Conservation (phyloP, 2,888 invertebrate genomes). For the Agrotis puta region DNA sequence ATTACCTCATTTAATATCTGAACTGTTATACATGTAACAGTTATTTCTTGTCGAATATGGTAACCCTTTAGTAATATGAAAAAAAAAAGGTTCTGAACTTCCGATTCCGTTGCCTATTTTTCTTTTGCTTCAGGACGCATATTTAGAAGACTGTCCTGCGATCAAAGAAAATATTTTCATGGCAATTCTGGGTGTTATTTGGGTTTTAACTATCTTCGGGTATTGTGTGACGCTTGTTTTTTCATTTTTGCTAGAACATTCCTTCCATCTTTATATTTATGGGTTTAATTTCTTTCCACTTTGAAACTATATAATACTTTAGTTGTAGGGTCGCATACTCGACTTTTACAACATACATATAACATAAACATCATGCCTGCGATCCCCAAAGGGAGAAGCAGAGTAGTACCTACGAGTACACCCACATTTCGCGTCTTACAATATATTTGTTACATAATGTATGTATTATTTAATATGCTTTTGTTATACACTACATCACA, state of each 20-base stretch:
- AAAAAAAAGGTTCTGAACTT: slow-evolving; percentile 2
- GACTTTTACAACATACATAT: background rate
- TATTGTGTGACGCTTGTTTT: slow-evolving; percentile 36
- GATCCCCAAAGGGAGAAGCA: too few relatives aligned
- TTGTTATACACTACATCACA: background rate
- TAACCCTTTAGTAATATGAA: too few relatives aligned
- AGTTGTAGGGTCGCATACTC: slow-evolving; percentile 5
- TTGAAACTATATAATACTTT: background rate
- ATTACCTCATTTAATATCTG: background rate
- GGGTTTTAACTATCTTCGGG: slow-evolving; percentile 2
- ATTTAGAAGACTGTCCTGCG: background rate
- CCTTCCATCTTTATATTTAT: slow-evolving; percentile 16
- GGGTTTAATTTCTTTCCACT: slow-evolving; percentile 10
- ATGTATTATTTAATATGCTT: background rate
- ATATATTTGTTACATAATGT: too few relatives aligned
- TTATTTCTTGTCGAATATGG: background rate
- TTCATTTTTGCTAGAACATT: slow-evolving; percentile 10
- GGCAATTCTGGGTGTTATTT: slow-evolving; percentile 16
- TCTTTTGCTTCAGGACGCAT: background rate
- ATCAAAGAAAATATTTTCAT: background rate
- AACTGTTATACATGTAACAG: background rate
- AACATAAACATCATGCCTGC: background rate
- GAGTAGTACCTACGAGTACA: too few relatives aligned
- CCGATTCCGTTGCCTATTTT: slow-evolving; percentile 35
- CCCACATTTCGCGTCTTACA: too few relatives aligned